Evolutionary conservation across 2,797 vertebrate genomes (phyloP), one percentile per base, ranked within the genome.

Genomic region (Rachycentron canadum): DNA sequence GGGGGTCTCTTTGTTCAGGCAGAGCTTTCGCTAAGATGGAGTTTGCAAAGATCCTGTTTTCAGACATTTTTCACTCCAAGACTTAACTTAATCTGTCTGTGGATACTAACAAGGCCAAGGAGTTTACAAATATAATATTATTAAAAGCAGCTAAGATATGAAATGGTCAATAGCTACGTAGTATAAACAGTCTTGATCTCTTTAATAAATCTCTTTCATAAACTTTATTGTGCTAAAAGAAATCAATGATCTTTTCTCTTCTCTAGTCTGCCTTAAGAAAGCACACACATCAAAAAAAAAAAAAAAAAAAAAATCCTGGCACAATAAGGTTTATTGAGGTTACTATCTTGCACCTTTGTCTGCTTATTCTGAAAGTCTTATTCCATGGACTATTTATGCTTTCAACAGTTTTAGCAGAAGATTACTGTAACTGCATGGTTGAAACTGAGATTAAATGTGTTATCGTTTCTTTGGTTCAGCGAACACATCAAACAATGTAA

Each of bases 1-100:
- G 71, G 43, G 56, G 72, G 64, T 47, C 16, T 47, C 78, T 87
- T 90, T 91, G 87, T 91, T 82, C 57, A 17, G 3, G 32, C 30
- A 78, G 21, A 69, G 76, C 36, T 47, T 78, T 75, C 38, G 38
- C 60, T 53, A 3, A 10, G 58, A 57, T 41, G 28, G 64, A 75
- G 47, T 77, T 82, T 52, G 30, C 21, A 84, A 69, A 59, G 64
- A 72, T 66, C 14, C 11, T 34, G 26, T 82, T 83, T 82, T 50
- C 30, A n/a, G 23, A 17, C 38, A 43, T 61, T 71, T 59, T 76
- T 56, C 21, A 58, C 16, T 10, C 3, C 32, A 38, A 40, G 26
- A 78, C n/a, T 32, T 77, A 23, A 40, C 41, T 57, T 71, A 43
- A 88, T 79, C 55, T 38, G 25, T 55, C 28, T 63, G n/a, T 17